phyloP scores from a whole-genome alignment of 2,888 invertebrate genomes.

The Xylophagus ater region DNA sequence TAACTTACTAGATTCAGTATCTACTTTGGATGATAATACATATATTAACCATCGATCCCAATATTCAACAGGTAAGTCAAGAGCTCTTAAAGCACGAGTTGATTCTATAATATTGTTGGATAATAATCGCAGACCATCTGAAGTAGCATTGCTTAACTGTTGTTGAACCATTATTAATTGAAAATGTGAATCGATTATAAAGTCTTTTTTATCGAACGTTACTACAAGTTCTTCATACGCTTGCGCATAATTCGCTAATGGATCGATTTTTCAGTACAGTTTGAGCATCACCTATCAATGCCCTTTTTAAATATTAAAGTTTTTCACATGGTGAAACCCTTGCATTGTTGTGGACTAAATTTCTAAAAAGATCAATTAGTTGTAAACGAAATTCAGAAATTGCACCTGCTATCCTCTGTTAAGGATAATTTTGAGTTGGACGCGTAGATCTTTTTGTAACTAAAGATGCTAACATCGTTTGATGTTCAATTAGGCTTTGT shows the following conservation, averaged over 20 bases:
- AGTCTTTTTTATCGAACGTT: not conserved
- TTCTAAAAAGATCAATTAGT: not conserved
- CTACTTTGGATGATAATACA: not conserved
- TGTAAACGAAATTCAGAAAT: too few relatives aligned
- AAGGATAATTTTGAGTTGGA: too few relatives aligned
- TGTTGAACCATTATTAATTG: not conserved
- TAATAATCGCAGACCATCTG: not conserved
- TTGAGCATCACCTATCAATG: too few relatives aligned
- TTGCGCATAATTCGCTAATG: not conserved
- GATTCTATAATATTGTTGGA: not conserved
- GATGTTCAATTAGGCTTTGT: too few relatives aligned
- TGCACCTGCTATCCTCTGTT: too few relatives aligned
- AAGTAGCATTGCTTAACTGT: not conserved
- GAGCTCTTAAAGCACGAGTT: not conserved
- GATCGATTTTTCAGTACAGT: not conserved
- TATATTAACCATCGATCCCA: not conserved
- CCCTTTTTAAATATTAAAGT: not conserved
- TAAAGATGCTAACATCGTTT: too few relatives aligned
- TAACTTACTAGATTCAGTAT: too few relatives aligned
- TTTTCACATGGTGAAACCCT: not conserved
- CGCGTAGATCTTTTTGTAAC: too few relatives aligned
- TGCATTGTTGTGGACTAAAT: not conserved
- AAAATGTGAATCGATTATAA: not conserved
- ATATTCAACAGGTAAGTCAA: too few relatives aligned
- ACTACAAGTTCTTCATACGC: not conserved